phyloP scores from a whole-genome alignment of 2,797 vertebrate genomes.

The Megalops cyprinoides region DNA sequence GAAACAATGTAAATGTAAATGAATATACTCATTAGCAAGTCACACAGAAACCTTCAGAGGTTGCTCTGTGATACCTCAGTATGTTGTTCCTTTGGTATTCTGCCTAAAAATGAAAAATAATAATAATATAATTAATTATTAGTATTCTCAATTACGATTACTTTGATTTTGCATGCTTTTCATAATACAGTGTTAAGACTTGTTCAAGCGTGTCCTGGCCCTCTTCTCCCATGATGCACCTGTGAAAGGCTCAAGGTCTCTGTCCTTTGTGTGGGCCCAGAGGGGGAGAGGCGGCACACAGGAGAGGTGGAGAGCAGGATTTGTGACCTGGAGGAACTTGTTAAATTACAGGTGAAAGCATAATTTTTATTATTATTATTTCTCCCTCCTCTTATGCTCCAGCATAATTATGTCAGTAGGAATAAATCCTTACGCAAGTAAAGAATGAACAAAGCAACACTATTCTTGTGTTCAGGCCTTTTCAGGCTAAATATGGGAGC shows the following conservation, averaged over 20 bases:
- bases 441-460: not conserved
- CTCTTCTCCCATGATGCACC: slow-evolving; percentile 85
- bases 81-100: slow-evolving; percentile 85
- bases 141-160: slow-evolving; percentile 93
- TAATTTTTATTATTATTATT: not conserved
- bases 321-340: slow-evolving; percentile 83
- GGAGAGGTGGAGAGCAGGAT: slow-evolving; percentile 73
- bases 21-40: slow-evolving; percentile 99
- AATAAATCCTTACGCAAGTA: not conserved
- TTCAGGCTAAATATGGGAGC: not conserved
- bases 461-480: too few species aligned
- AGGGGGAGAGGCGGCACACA: slow-evolving; percentile 63
- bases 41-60: slow-evolving; percentile 90
- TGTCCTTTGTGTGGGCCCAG: slow-evolving; percentile 76
- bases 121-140: slow-evolving; percentile 84
- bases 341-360: slow-evolving; percentile 83
- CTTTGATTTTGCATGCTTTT: slow-evolving; percentile 84
- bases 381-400: not conserved
- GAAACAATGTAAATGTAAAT: slow-evolving; percentile 99
- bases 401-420: slow-evolving; percentile 17
- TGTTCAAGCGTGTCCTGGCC: slow-evolving; percentile 82
- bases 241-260: slow-evolving; percentile 90
- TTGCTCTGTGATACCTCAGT: slow-evolving; percentile 81
- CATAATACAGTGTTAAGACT: slow-evolving; percentile 77
- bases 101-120: slow-evolving; percentile 61